Conservation (phyloP, 1,140 invertebrate species). For the Cyclargus thomasi region DNA sequence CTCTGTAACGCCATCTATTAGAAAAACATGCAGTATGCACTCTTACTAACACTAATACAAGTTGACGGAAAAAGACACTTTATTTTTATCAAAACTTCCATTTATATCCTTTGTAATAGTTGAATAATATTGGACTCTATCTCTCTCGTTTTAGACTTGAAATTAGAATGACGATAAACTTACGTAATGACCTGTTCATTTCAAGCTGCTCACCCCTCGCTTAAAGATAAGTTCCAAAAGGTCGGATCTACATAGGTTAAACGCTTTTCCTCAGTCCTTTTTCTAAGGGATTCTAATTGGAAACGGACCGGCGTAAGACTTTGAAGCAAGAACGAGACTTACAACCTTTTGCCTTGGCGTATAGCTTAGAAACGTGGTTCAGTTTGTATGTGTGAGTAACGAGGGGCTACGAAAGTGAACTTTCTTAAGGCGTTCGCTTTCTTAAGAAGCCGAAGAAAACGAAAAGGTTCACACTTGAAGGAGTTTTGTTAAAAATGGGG, state of each 20-base stretch:
- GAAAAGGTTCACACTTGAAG: slow-evolving; percentile 68
- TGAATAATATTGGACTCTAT: slow-evolving; percentile 32
- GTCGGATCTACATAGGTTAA: slow-evolving; percentile 11
- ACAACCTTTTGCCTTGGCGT: slow-evolving; percentile 32
- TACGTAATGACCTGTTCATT: slow-evolving; percentile 25
- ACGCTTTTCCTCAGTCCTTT: slow-evolving; percentile 14
- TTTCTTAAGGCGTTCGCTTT: slow-evolving; percentile 63
- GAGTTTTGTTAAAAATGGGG: slow-evolving; percentile 67
- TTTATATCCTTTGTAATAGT: background rate
- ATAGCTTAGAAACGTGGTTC: background rate
- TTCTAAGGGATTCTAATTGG: background rate
- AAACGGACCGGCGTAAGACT: background rate
- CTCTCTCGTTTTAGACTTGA: slow-evolving; percentile 7
- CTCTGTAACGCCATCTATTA: slow-evolving; percentile 52
- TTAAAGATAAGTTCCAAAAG: slow-evolving; percentile 18
- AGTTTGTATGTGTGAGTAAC: slow-evolving; percentile 45
- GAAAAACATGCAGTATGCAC: slow-evolving; percentile 22
- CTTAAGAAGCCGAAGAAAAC: slow-evolving; percentile 72
- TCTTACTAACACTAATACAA: slow-evolving; percentile 39
- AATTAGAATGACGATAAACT: slow-evolving; percentile 10
- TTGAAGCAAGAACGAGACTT: slow-evolving; percentile 22
- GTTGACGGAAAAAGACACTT: slow-evolving; percentile 46
- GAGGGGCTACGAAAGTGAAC: slow-evolving; percentile 41
- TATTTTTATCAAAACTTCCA: slow-evolving; percentile 36
- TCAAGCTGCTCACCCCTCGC: background rate